phyloP scores from a whole-genome alignment of 2,797 vertebrate genomes.

The Alectoris magna region DNA sequence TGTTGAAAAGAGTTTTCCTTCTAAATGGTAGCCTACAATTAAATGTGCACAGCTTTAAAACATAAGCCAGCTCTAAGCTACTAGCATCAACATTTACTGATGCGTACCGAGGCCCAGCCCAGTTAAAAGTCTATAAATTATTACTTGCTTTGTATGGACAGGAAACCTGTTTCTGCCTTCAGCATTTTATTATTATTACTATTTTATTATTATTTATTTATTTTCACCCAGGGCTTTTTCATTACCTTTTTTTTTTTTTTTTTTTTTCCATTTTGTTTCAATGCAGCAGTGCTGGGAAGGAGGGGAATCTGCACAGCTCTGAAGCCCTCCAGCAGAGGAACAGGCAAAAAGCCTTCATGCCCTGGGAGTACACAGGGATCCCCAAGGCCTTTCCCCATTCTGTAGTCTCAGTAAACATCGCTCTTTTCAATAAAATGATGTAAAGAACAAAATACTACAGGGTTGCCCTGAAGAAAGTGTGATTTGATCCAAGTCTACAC shows the following conservation, averaged over 20 bases:
- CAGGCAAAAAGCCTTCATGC: not conserved
- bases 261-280: not conserved
- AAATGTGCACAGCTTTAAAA: slow-evolving; percentile 49
- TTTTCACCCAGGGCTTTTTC: not conserved
- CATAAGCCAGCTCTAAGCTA: slow-evolving; percentile 6
- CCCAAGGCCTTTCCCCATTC: not conserved
- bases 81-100: slow-evolving; percentile 49
- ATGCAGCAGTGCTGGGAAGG: not conserved
- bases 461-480: not conserved
- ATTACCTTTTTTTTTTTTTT: not conserved
- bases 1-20: slow-evolving; percentile 55
- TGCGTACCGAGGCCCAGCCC: slow-evolving; percentile 25
- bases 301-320: not conserved
- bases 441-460: not conserved
- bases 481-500: not conserved
- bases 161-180: not conserved
- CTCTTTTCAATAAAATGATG: not conserved
- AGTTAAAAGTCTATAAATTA: slow-evolving; percentile 46
- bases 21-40: slow-evolving; percentile 62
- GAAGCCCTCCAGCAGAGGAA: not conserved
- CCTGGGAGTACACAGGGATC: not conserved
- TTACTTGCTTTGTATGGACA: slow-evolving; percentile 26
- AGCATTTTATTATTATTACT: not conserved
- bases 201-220: not conserved
- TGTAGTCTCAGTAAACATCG: rapidly evolving